These are phyloP conservation scores for Chaetodon auriga DNA, from an alignment of 2,113 vertebrate species.

Conservation along the genomic window DNA sequence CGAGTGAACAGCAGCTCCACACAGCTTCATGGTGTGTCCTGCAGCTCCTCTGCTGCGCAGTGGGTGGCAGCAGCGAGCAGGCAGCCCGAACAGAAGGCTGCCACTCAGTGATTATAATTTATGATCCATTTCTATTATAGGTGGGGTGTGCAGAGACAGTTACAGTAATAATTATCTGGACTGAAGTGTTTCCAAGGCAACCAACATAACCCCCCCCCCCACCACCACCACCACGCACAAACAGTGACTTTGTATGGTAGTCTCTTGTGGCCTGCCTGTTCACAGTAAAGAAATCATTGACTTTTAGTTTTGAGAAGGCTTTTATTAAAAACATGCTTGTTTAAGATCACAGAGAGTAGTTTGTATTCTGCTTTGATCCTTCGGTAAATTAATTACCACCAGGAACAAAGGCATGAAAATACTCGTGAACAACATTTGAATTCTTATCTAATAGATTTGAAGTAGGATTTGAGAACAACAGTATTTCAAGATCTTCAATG, in stretches of 20 bases:
- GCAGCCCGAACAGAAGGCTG: conserved; percentile 86
- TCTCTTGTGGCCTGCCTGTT: conserved; percentile 22
- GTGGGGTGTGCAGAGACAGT: conserved; percentile 97
- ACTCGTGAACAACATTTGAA: conserved; percentile 35
- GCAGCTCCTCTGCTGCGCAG: conserved; percentile 73
- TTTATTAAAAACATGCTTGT: conserved; percentile 48
- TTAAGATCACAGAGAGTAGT: conserved; percentile 48
- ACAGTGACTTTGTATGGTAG: conserved; percentile 20
- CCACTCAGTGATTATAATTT: conserved; percentile 93
- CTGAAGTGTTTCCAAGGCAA: conserved; percentile 98
- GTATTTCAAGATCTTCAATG: conserved; percentile 70
- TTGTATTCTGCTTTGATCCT: conserved; percentile 44
- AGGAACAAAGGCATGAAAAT: conserved; percentile 40
- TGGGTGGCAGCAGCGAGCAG: conserved; percentile 90
- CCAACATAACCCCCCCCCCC: conserved; percentile 75
- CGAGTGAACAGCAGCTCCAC: conserved; percentile 18
- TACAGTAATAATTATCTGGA: conserved; percentile 99
- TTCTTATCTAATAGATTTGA: conserved; percentile 44
- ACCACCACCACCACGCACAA: conserved; percentile 75
- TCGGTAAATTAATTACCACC: conserved; percentile 45
- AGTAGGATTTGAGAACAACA: conserved; percentile 28
- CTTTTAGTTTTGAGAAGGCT: conserved; percentile 26
- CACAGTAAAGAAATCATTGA: conserved; percentile 40
- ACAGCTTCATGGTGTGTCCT: background rate
- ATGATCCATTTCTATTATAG: conserved; percentile 99